phyloP scores from a whole-genome alignment of 2,888 invertebrate genomes.

The Sarcophaga caerulescens region DNA sequence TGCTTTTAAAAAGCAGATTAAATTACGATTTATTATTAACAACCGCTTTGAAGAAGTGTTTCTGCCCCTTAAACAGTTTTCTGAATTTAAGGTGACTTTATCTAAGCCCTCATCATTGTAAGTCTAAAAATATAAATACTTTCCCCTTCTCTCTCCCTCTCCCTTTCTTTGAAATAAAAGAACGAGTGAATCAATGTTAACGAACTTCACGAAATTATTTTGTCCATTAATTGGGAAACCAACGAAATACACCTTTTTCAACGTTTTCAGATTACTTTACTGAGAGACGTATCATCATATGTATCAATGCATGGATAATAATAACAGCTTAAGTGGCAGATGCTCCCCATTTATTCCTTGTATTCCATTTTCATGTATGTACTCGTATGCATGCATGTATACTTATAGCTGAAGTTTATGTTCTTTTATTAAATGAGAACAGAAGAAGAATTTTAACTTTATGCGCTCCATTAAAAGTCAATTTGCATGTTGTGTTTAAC shows the following conservation, averaged over 20 bases:
- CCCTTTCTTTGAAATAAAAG: too few relatives aligned
- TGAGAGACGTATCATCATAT: background rate
- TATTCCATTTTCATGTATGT: background rate
- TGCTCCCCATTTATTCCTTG: conserved; percentile 40
- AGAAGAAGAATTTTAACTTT: conserved; percentile 58
- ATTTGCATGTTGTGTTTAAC: conserved; percentile 67
- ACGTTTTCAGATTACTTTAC: conserved; percentile 26
- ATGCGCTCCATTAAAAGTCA: conserved; percentile 66
- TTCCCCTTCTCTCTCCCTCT: too few relatives aligned
- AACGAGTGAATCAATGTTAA: background rate
- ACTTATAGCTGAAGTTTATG: background rate
- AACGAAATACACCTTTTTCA: conserved; percentile 43
- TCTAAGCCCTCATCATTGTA: too few relatives aligned
- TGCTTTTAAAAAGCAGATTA: too few relatives aligned
- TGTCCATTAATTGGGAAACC: conserved; percentile 53
- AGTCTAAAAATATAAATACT: too few relatives aligned
- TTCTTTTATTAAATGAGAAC: conserved; percentile 53
- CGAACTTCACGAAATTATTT: conserved; percentile 28
- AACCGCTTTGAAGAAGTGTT: too few relatives aligned
- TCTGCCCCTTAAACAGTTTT: too few relatives aligned
- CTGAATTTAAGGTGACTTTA: too few relatives aligned
- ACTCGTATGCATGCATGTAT: background rate
- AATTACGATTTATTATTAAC: too few relatives aligned
- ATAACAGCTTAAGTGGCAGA: conserved; percentile 37
- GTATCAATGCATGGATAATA: conserved; percentile 14